These are phyloP conservation scores for Nannospalax galili DNA, from an alignment of 2,113 vertebrate species.

Conservation along the genomic window DNA sequence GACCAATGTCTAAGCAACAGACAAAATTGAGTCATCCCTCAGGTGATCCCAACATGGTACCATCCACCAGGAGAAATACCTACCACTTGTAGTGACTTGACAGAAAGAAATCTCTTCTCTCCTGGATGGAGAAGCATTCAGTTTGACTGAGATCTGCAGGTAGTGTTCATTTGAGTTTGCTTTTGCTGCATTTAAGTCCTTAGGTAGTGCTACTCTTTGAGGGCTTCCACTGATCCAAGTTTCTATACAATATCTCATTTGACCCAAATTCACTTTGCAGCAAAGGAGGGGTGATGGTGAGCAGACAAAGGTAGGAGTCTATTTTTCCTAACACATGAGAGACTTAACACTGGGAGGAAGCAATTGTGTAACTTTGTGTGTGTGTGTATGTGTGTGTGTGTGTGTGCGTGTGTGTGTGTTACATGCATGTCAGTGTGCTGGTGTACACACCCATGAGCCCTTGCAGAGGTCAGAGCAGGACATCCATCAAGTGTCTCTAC, in stretches of 20 bases:
- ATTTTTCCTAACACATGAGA: neutral
- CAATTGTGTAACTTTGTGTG: neutral
- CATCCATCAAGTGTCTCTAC: neutral
- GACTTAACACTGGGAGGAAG: neutral
- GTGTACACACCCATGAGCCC: neutral
- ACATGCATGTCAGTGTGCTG: neutral
- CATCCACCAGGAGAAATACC: neutral
- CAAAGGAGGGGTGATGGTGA: neutral
- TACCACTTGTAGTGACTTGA: neutral
- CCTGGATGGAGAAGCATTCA: neutral
- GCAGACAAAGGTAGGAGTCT: too few relatives aligned
- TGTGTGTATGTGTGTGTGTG: neutral
- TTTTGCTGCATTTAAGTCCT: neutral
- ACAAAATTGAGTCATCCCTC: neutral
- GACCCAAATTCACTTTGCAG: neutral
- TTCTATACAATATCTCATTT: neutral
- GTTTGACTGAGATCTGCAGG: neutral
- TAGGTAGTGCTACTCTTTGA: neutral
- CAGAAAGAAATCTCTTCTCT: neutral
- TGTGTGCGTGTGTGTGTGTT: neutral
- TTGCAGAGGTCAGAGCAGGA: neutral
- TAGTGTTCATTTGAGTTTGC: neutral
- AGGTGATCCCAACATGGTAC: neutral
- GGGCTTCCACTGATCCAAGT: too few relatives aligned
- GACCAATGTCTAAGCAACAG: neutral